Evolutionary conservation across 2,888 invertebrate genomes (phyloP).

Genomic region (Plagiodera versicolora): DNA sequence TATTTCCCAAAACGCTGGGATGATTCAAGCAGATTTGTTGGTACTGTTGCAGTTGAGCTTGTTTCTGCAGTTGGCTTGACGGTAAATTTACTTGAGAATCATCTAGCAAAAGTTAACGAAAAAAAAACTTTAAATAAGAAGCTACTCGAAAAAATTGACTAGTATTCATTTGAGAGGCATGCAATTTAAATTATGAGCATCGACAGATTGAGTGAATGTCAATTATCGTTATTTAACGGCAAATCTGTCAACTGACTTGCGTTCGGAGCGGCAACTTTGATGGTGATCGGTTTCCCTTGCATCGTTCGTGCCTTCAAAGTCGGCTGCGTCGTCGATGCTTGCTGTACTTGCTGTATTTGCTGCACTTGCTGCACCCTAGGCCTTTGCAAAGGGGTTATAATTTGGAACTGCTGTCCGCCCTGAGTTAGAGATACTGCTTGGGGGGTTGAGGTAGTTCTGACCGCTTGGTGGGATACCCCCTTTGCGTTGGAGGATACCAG

Average conservation of each 20-base stretch:
- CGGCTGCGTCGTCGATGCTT: slow-evolving; percentile 39
- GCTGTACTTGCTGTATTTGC: too few relatives aligned
- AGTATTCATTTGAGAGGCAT: slow-evolving; percentile 12
- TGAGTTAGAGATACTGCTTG: slow-evolving; percentile 47
- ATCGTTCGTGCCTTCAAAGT: slow-evolving; percentile 46
- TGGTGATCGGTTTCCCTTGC: slow-evolving; percentile 51
- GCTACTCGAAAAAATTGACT: slow-evolving; percentile 5
- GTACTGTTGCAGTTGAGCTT: slow-evolving; percentile 50
- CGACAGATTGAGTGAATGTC: slow-evolving; percentile 29
- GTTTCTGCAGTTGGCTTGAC: slow-evolving; percentile 48
- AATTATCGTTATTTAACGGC: slow-evolving; percentile 50
- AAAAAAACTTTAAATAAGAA: slow-evolving; percentile 19
- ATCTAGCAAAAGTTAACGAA: slow-evolving; percentile 42
- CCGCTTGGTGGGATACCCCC: slow-evolving; percentile 52
- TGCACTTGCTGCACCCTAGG: slow-evolving; percentile 44
- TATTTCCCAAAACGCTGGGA: slow-evolving; percentile 46
- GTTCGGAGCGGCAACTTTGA: slow-evolving; percentile 53
- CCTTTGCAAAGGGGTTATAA: slow-evolving; percentile 51
- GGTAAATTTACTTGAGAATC: slow-evolving; percentile 45
- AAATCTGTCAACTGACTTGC: slow-evolving; percentile 55
- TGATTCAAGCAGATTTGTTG: slow-evolving; percentile 50
- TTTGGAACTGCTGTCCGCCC: slow-evolving; percentile 49
- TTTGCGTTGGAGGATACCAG: slow-evolving; percentile 69
- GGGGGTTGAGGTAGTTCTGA: slow-evolving; percentile 45
- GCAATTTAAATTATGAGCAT: not conserved